Conservation (phyloP, 2,113 vertebrate species). For the Hemicordylus capensis region DNA sequence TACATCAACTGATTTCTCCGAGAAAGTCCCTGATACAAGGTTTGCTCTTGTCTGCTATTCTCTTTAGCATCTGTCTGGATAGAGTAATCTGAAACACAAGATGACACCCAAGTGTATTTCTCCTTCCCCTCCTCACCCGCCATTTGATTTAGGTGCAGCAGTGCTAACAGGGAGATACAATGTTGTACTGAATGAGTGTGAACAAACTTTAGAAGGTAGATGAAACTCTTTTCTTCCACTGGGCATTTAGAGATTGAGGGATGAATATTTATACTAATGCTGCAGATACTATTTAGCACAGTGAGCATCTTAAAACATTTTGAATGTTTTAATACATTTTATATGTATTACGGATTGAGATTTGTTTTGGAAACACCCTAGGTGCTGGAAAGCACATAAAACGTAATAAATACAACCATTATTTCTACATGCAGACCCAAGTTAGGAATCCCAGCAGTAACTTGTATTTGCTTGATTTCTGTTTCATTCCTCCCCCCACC, state of each 20-base stretch:
- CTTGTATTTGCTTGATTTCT: slow-evolving; percentile 24
- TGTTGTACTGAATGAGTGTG: not conserved
- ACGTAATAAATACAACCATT: not conserved
- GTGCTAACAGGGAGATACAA: not conserved
- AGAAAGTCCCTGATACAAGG: not conserved
- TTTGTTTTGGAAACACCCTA: not conserved
- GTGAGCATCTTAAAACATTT: not conserved
- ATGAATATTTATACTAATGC: not conserved
- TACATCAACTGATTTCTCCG: not conserved
- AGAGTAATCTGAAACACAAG: not conserved
- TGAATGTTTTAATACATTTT: not conserved
- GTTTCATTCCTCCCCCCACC: slow-evolving; percentile 6
- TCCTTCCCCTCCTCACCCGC: too few species aligned
- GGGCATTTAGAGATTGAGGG: not conserved
- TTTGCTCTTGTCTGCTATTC: not conserved
- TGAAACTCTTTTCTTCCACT: not conserved
- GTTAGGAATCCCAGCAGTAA: not conserved
- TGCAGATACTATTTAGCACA: not conserved
- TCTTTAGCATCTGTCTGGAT: not conserved
- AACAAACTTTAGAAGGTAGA: not conserved
- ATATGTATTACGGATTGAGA: not conserved
- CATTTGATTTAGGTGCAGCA: not conserved
- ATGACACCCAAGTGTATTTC: not conserved
- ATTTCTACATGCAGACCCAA: not conserved
- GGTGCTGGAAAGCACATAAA: not conserved